Base-by-base conservation (phyloP, 2,888 invertebrate genomes). In the Lamellibrachia columna region DNA sequence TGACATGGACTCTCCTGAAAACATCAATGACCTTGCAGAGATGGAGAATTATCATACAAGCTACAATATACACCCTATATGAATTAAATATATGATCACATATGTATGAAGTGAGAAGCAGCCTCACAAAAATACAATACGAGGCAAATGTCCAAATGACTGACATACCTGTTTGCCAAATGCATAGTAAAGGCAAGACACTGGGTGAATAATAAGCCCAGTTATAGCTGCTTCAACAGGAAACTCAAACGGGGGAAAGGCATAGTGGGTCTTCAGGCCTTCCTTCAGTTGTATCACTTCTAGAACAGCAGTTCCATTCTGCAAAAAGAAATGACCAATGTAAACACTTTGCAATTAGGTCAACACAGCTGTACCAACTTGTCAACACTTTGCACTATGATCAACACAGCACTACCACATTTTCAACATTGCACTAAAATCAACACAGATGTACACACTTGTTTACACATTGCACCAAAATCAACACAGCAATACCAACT, bases 171-270 rank as follows among this genome's bases (percentile, higher is more conserved):
- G 75, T 75, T 75, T 75, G 75, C 75, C 75, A 75, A 22, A 75
- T 15, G 75, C 75, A 15, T 75, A 75, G 22, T 75, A 75, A 3
- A 75, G n/a, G 22, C 75, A 75, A 6, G 75, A 75, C 15, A 75
- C 22, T 75, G 75, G 75, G 75, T 75, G 75, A 22, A 75, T 75
- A 75, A 22, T 75, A 15, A 75, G 22, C 15, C 75, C 75, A 75
- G 75, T 75, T 15, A 75, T 75, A n/a, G 75, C 75, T 75, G 75
- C 75, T 75, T 75, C 75, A 75, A 75, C 75, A 75, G 75, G 75
- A 75, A 75, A 75, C 75, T 75, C 75, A 75, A 75, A 75, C 75
- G 75, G 75, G 75, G 75, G 75, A n/a, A 75, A 75, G 75, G 75
- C 4, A 75, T 75, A 75, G n/a, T 75, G 15, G 75, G 22, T n/a